Conservation (phyloP, 2,113 vertebrate species). For the Ciconia stormi region DNA sequence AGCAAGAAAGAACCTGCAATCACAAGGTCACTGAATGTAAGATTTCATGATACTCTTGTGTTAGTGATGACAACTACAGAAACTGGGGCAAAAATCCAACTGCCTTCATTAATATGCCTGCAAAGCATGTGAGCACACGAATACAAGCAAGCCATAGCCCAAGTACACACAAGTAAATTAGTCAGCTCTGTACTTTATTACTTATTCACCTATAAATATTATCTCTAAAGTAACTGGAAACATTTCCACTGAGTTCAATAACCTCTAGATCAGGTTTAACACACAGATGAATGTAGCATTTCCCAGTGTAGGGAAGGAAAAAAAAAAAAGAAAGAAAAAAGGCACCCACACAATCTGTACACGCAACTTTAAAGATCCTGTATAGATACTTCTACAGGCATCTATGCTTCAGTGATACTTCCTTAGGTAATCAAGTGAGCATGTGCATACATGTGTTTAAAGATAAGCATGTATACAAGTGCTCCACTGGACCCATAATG, state of each 20-base stretch:
- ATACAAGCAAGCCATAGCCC: not conserved
- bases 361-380: not conserved
- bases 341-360: not conserved
- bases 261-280: not conserved
- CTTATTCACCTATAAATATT: not conserved
- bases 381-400: not conserved
- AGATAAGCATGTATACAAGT: not conserved
- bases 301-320: not conserved
- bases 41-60: not conserved
- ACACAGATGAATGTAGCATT: not conserved
- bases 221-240: not conserved
- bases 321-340: not conserved
- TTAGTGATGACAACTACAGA: conserved; percentile 48
- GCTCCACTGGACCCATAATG: not conserved
- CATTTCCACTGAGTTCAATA: not conserved
- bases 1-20: conserved; percentile 51
- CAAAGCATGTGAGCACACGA: conserved; percentile 34
- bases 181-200: not conserved
- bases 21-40: conserved; percentile 16
- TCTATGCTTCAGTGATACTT: not conserved
- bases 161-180: not conserved
- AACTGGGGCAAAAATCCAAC: conserved; percentile 47
- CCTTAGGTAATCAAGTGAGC: not conserved
- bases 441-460: not conserved
- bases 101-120: conserved; percentile 15